These are phyloP conservation scores for Centropristis striata DNA, from an alignment of 2,113 vertebrate genomes.

Conservation along the genomic window DNA sequence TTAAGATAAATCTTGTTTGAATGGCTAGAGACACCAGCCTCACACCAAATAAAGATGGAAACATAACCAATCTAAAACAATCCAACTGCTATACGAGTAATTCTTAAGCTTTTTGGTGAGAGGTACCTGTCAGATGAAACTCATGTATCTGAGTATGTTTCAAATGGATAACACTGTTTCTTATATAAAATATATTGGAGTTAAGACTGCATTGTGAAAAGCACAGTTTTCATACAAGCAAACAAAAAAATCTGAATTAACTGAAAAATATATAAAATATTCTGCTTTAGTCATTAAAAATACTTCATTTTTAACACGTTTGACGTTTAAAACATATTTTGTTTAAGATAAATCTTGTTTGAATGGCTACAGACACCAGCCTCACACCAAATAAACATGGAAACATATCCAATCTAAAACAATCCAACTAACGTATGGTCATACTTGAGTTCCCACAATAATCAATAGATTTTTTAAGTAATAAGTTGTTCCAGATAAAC, in stretches of 20 bases:
- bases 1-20: neutral
- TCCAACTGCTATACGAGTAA: no score
- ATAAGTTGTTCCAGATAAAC: conserved; percentile 13
- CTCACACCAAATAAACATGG: neutral
- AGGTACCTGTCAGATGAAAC: no score
- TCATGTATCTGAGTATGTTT: no score
- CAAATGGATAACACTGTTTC: no score
- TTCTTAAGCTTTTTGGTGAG: no score
- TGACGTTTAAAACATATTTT: no score
- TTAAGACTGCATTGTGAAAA: neutral
- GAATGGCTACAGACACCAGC: neutral
- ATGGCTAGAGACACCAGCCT: neutral
- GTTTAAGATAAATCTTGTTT: neutral
- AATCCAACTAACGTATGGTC: no score
- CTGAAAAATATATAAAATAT: neutral
- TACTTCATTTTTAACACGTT: neutral
- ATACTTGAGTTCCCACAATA: neutral
- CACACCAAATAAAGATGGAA: neutral
- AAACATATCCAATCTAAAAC: no score
- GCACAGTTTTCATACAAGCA: neutral
- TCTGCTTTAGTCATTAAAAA: neutral
- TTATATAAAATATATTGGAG: no score
- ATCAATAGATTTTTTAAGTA: no score
- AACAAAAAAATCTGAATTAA: neutral
- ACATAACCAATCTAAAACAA: no score